Evolutionary conservation across 2,888 invertebrate genomes (phyloP).

Genomic region (Thymelicus sylvestris): DNA sequence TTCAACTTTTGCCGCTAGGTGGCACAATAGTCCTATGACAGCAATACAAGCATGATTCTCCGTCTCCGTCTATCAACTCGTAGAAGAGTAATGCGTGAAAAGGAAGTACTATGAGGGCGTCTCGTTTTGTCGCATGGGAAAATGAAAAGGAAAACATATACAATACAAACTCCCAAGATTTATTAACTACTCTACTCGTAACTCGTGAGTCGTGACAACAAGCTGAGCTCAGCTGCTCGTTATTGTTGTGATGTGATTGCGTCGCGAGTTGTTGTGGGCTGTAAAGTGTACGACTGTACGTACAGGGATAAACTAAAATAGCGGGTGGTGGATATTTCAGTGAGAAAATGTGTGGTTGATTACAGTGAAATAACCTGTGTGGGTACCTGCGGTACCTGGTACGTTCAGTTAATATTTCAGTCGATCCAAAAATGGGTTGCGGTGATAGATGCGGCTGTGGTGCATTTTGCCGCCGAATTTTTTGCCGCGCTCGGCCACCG

Average conservation of each 20-base stretch:
- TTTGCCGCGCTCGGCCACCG: constrained; percentile 61
- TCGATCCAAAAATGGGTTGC: constrained; percentile 56
- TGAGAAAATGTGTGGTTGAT: constrained; percentile 54
- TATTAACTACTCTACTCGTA: neutral
- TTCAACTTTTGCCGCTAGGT: constrained; percentile 1
- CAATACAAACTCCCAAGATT: constrained; percentile 3
- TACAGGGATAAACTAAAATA: constrained; percentile 38
- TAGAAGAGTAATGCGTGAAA: neutral
- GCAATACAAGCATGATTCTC: neutral
- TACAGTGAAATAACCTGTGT: constrained; percentile 45
- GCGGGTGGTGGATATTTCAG: constrained; percentile 61
- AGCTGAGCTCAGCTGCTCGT: neutral
- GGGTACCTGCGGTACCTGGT: constrained; percentile 40
- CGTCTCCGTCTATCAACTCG: neutral
- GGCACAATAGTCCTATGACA: neutral
- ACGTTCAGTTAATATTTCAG: constrained; percentile 44
- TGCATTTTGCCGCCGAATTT: constrained; percentile 68
- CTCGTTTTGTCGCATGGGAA: neutral
- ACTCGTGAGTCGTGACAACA: constrained; percentile 1
- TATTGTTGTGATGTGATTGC: constrained; percentile 5
- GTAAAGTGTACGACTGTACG: constrained; percentile 41
- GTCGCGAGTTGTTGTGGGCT: constrained; percentile 33
- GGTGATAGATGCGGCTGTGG: constrained; percentile 66
- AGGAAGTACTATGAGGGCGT: neutral
- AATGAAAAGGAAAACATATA: constrained; percentile 7